phyloP scores from a whole-genome alignment of 2,888 invertebrate species.

The Ernsta delagoae region DNA sequence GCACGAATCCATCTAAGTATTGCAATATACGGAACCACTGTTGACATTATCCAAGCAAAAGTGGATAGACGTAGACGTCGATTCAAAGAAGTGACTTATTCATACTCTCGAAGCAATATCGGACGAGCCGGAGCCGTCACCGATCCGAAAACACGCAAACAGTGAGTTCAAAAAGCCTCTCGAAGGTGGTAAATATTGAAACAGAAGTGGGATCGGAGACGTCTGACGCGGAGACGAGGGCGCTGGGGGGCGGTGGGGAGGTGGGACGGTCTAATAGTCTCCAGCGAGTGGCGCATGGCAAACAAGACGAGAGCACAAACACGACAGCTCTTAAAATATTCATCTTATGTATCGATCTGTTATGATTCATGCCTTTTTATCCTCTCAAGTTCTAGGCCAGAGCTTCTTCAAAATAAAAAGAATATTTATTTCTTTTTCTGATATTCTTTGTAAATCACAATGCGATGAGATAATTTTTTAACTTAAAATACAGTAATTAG shows the following conservation, averaged over 20 bases:
- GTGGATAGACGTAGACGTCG: slow-evolving; percentile 56
- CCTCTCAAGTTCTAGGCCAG: slow-evolving; percentile 5
- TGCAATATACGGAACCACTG: slow-evolving; percentile 45
- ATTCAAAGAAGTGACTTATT: slow-evolving; percentile 78
- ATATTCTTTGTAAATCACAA: neutral
- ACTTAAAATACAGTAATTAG: neutral
- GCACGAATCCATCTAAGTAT: slow-evolving; percentile 13
- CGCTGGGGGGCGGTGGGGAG: slow-evolving; percentile 41
- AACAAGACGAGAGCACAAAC: slow-evolving; percentile 75
- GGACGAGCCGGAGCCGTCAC: slow-evolving; percentile 75
- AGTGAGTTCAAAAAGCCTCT: slow-evolving; percentile 83
- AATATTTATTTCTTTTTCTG: neutral
- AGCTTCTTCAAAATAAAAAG: neutral
- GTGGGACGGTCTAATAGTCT: slow-evolving; percentile 73
- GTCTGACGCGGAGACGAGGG: slow-evolving; percentile 51
- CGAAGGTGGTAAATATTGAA: slow-evolving; percentile 84
- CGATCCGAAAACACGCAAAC: slow-evolving; percentile 84
- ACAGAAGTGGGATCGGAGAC: slow-evolving; percentile 82
- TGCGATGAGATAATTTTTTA: neutral
- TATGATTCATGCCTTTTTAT: slow-evolving; percentile 36
- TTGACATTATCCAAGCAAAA: slow-evolving; percentile 70
- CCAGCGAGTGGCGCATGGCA: slow-evolving; percentile 84
- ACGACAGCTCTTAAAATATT: slow-evolving; percentile 76
- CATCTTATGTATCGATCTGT: slow-evolving; percentile 66
- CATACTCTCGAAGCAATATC: slow-evolving; percentile 81